phyloP scores from a whole-genome alignment of 2,797 vertebrate genomes.

The Enteromius afrohamiltoni region DNA sequence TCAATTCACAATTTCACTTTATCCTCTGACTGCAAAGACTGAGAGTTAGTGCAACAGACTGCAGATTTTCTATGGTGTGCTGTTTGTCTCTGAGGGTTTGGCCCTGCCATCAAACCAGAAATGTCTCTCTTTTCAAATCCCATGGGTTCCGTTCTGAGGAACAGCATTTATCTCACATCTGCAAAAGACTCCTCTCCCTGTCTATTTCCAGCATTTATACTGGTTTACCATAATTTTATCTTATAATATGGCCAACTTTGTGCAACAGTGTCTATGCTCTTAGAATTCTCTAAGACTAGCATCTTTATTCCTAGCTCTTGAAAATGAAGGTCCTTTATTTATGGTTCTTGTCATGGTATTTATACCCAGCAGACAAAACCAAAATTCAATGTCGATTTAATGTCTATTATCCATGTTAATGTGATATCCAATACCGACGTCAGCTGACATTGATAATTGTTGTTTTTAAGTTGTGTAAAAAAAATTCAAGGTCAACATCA shows the following conservation, averaged over 20 bases:
- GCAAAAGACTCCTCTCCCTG: conserved; percentile 11
- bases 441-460: not conserved
- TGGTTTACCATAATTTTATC: conserved; percentile 60
- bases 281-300: conserved; percentile 42
- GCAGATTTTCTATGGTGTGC: conserved; percentile 49
- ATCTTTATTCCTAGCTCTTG: conserved; percentile 33
- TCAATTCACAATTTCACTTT: conserved; percentile 22
- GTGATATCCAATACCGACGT: not conserved
- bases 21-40: conserved; percentile 23
- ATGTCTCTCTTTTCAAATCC: conserved; percentile 55
- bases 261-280: conserved; percentile 52
- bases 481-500: not conserved
- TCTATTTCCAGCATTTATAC: conserved; percentile 57
- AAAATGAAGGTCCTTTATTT: not conserved
- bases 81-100: conserved; percentile 59
- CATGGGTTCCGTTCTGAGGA: conserved; percentile 54
- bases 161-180: conserved; percentile 50
- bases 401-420: not conserved
- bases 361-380: not conserved
- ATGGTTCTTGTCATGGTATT: not conserved
- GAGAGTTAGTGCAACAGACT: conserved; percentile 47
- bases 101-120: conserved; percentile 52
- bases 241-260: conserved; percentile 47
- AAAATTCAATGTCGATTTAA: not conserved
- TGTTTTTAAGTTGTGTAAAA: not conserved